These are phyloP conservation scores for Drosophila gaucha DNA, from an alignment of 2,888 invertebrate genomes.

Conservation along the genomic window DNA sequence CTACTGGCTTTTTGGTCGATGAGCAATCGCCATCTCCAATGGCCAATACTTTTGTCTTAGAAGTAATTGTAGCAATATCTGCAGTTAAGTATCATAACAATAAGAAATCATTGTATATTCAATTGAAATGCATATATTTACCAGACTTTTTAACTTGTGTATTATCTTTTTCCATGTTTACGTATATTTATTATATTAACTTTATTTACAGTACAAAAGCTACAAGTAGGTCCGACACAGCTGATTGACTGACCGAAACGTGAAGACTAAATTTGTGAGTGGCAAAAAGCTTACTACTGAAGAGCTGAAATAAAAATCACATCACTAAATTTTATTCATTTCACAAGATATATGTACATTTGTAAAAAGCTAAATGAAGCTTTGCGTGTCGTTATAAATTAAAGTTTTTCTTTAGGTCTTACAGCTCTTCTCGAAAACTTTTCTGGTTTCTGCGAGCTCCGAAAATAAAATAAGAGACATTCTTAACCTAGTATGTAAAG, in stretches of 20 bases:
- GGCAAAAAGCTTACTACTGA: constrained; percentile 3
- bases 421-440: neutral
- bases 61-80: neutral
- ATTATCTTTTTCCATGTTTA: constrained; percentile 5
- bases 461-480: too few relatives aligned
- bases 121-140: neutral
- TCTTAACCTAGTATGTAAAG: too few relatives aligned
- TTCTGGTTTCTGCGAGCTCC: neutral
- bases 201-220: neutral
- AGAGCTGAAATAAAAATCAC: neutral
- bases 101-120: neutral
- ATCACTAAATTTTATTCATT: neutral
- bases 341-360: constrained; percentile 20
- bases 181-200: neutral
- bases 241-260: constrained; percentile 1
- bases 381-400: neutral
- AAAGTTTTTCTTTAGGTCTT: neutral
- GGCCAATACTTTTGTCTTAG: constrained; percentile 11
- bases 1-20: neutral
- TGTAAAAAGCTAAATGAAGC: neutral
- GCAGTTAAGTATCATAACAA: neutral
- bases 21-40: constrained; percentile 19
- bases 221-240: neutral
- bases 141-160: constrained; percentile 1
- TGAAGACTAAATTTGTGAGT: neutral